These are phyloP conservation scores for Eilema depressum DNA, from an alignment of 2,888 invertebrate species.

Conservation along the genomic window DNA sequence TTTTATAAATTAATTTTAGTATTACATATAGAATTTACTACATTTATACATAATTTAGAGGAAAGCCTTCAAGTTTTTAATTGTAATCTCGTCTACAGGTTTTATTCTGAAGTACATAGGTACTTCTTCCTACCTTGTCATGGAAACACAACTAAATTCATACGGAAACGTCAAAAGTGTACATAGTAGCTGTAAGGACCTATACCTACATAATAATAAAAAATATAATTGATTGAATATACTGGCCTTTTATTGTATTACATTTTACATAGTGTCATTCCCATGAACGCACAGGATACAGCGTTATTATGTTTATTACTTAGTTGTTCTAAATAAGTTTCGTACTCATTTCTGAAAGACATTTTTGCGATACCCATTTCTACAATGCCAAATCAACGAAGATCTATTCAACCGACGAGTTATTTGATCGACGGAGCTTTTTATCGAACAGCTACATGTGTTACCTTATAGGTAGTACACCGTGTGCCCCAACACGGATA, in stretches of 20 bases:
- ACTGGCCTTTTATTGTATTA: background rate
- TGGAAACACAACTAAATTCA: background rate
- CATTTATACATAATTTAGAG: background rate
- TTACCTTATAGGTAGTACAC: too few relatives aligned
- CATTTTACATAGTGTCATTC: background rate
- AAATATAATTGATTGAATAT: background rate
- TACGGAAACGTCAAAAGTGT: background rate
- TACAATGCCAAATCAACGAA: too few relatives aligned
- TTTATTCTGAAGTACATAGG: background rate
- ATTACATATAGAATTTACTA: background rate
- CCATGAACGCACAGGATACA: too few relatives aligned
- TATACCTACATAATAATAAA: background rate
- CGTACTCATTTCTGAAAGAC: too few relatives aligned
- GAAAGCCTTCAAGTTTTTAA: background rate
- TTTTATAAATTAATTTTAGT: too few relatives aligned
- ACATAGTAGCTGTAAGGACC: too few relatives aligned
- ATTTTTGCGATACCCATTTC: too few relatives aligned
- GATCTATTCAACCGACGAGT: too few relatives aligned
- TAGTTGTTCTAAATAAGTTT: background rate
- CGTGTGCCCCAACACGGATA: too few relatives aligned
- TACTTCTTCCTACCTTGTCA: background rate
- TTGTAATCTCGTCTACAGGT: background rate
- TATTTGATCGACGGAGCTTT: too few relatives aligned
- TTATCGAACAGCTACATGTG: too few relatives aligned
- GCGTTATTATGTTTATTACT: background rate